Conservation (phyloP, 2,797 vertebrate species). For the Sebastes baramenuke region DNA sequence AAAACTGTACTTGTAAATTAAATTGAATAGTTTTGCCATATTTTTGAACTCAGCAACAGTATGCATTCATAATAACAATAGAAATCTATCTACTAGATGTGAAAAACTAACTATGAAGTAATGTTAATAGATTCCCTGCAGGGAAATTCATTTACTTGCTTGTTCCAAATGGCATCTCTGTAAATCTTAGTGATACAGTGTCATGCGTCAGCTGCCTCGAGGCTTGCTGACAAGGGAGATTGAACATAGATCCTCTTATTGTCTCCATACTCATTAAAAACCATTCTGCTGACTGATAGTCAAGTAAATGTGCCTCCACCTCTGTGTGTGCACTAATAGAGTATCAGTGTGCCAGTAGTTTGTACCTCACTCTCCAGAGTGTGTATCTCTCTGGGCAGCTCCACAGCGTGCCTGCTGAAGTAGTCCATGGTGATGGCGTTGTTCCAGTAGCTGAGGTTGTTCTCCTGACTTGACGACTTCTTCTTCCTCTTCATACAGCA, state of each 20-base stretch:
- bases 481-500: constrained; percentile 97
- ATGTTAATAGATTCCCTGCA: background rate
- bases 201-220: constrained; percentile 17
- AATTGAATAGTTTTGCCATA: background rate
- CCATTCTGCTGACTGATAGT: constrained; percentile 47
- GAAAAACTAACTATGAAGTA: background rate
- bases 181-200: constrained; percentile 1
- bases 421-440: constrained; percentile 99
- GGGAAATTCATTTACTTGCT: background rate
- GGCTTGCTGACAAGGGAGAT: constrained; percentile 43
- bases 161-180: background rate
- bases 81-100: background rate
- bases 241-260: constrained; percentile 41
- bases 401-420: constrained; percentile 96
- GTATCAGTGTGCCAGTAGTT: constrained; percentile 7
- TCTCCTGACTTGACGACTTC: constrained; percentile 95
- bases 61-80: background rate
- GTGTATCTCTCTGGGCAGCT: constrained; percentile 96
- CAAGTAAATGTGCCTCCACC: constrained; percentile 21
- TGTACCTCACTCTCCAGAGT: constrained; percentile 96
- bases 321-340: constrained; percentile 10
- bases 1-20: background rate
- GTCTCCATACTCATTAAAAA: constrained; percentile 48
- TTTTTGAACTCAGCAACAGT: background rate
- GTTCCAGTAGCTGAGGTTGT: constrained; percentile 99